A percentile compares a stretch with the other conserved stretches of the same genome.
phyloP scores from a whole-genome alignment of 2,888 invertebrate genomes.

The Chrysodeixis includens region DNA sequence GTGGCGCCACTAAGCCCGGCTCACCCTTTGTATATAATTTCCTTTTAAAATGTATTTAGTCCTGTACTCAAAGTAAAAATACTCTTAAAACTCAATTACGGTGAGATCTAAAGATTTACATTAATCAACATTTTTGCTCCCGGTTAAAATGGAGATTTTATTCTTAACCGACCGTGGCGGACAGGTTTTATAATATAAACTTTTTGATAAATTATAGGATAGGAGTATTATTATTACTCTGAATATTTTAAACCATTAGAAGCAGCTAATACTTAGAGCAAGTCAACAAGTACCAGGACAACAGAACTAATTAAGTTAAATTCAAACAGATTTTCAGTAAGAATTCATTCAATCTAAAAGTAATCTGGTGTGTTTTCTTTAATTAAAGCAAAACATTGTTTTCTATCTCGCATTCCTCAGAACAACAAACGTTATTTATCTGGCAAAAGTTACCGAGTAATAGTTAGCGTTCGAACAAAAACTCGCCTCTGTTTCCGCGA shows the following conservation, averaged over 20 bases:
- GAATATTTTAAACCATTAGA: not conserved
- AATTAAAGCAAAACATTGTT: conserved; percentile 2
- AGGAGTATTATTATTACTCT: not conserved
- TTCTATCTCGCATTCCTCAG: not conserved
- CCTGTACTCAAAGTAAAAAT: conserved; percentile 1
- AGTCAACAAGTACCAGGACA: not conserved
- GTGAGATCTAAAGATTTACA: conserved; percentile 1
- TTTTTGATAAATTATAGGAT: not conserved
- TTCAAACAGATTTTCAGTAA: not conserved
- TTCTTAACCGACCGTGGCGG: not conserved
- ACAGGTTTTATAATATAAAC: not conserved
- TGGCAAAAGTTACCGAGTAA: not conserved
- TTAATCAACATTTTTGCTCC: conserved; percentile 7
- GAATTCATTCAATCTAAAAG: not conserved
- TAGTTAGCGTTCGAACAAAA: not conserved
- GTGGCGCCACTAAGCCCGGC: not conserved
- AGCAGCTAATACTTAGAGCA: not conserved
- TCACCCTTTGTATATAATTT: conserved; percentile 4
- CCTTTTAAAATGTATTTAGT: conserved; percentile 4
- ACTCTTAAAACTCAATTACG: not conserved
- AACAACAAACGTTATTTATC: conserved; percentile 3
- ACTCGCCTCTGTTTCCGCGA: conserved; percentile 5
- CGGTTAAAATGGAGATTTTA: conserved; percentile 5
- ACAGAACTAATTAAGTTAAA: too few species aligned
- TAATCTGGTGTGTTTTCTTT: not conserved